Evolutionary conservation across 2,113 vertebrate genomes (phyloP).

Genomic region (Xyliphius kryptos): DNA sequence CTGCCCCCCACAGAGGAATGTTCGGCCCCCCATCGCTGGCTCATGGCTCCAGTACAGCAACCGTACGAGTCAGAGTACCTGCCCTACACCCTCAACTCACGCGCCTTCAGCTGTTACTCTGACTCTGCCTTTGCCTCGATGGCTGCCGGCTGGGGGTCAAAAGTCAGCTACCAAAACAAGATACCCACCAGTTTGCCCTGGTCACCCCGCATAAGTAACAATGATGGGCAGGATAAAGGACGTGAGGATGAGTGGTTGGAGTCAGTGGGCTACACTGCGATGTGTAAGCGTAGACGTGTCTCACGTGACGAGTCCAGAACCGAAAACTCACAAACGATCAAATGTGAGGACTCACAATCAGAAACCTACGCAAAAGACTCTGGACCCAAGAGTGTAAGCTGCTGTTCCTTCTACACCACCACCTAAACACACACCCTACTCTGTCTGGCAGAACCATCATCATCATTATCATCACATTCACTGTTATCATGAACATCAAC

Average conservation of each 20-base stretch:
- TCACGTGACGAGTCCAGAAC: slow-evolving; percentile 77
- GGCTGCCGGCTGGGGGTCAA: slow-evolving; percentile 77
- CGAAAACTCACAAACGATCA: slow-evolving; percentile 79
- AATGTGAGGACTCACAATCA: slow-evolving; percentile 89
- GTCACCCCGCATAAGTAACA: slow-evolving; percentile 80
- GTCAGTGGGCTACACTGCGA: slow-evolving; percentile 67
- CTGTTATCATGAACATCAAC: too few relatives aligned
- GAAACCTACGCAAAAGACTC: slow-evolving; percentile 79
- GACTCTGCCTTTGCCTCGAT: slow-evolving; percentile 84
- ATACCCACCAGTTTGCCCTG: slow-evolving; percentile 79
- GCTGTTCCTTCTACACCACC: slow-evolving; percentile 85
- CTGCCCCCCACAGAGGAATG: slow-evolving; percentile 81
- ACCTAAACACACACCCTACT: too few relatives aligned
- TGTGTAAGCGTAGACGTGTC: slow-evolving; percentile 81
- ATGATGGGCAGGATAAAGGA: slow-evolving; percentile 75
- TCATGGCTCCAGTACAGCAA: slow-evolving; percentile 87
- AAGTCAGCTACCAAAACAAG: slow-evolving; percentile 86
- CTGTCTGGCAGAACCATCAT: too few relatives aligned
- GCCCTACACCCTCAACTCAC: slow-evolving; percentile 88
- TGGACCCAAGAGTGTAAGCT: slow-evolving; percentile 76
- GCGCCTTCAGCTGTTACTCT: slow-evolving; percentile 85
- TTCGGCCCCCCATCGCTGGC: slow-evolving; percentile 83
- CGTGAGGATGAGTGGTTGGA: slow-evolving; percentile 88
- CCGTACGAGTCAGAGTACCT: slow-evolving; percentile 91
- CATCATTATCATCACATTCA: too few relatives aligned